Base-by-base conservation (phyloP, 2,113 vertebrate species). In the Opisthocomus hoazin region DNA sequence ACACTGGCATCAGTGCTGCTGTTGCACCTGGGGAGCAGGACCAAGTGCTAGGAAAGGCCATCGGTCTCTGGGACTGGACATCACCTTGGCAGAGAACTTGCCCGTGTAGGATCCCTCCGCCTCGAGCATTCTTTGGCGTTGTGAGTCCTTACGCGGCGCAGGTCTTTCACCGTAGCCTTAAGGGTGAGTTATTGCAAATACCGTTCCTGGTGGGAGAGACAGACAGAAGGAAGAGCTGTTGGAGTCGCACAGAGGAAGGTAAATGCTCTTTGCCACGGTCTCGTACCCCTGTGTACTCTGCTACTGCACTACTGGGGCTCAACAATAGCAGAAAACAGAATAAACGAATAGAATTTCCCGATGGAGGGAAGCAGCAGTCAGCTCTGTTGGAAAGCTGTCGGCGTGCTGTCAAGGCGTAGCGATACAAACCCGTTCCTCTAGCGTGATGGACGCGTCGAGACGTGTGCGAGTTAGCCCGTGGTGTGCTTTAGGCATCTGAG, bases 331-430 rank as follows among this genome's bases (percentile, higher is more conserved):
- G 76, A 36, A 81, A 39, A 11, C 5, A 36, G 54, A 65, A 39
- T 19, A n/a, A 61, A 21, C 21, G 7, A 12, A 9, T 24, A 1
- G 0, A 0, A 4, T 53, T 80, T 63, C 39, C 50, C 1, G 10
- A 23, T 8, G 43, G 88, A 46, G 63, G 74, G 69, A 74, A 50
- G 70, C 34, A 58, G 77, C 56, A 48, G n/a, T 7, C 70, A 12
- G 84, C 61, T 84, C 74, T 41, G n/a, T 30, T 26, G 78, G 90
- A 57, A 73, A 66, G 78, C 83, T 60, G 20, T 46, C 43, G n/a
- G 58, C 36, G 0, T 16, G 1, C 46, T 9, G 3, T 24, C 51
- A 1, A 9, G 71, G 73, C 23, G 1, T 17, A 7, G 10, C 10
- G 8, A 3, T 11, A 32, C 37, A n/a, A 26, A 53, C 15, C 14